Percentiles rank a stretch among this genome's conserved stretches.
These are phyloP conservation scores for Strix uralensis DNA, from an alignment of 2,113 vertebrate species.

Conservation along the genomic window DNA sequence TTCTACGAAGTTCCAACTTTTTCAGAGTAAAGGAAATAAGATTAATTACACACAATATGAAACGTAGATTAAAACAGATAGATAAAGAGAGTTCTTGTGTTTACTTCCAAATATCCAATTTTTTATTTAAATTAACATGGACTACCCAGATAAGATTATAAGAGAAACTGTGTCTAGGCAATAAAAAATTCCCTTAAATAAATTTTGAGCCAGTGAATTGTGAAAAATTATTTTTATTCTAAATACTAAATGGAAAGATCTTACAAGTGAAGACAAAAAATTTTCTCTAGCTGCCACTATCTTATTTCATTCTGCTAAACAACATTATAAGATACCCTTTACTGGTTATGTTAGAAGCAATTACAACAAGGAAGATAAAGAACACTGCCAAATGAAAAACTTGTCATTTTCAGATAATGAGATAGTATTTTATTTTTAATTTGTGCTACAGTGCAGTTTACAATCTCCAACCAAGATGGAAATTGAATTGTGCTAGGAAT, in stretches of 20 bases:
- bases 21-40: not conserved
- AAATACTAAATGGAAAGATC: not conserved
- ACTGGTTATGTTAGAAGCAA: not conserved
- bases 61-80: not conserved
- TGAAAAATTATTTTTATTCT: not conserved
- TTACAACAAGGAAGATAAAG: not conserved
- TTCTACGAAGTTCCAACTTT: not conserved
- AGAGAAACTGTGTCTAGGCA: not conserved
- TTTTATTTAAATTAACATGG: not conserved
- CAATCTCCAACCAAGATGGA: not conserved
- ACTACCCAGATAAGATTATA: not conserved
- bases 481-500: not conserved
- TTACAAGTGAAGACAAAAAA: not conserved
- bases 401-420: not conserved
- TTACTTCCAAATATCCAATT: not conserved
- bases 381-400: not conserved
- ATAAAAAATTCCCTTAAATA: not conserved
- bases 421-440: constrained; percentile 19
- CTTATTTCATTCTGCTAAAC: not conserved
- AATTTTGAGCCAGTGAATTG: not conserved
- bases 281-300: not conserved
- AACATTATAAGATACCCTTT: not conserved
- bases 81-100: not conserved
- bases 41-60: not conserved
- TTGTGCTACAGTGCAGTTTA: not conserved